Percentiles rank a stretch among this genome's conserved stretches.
These are phyloP conservation scores for Rhinophrynus dorsalis DNA, from an alignment of 2,797 vertebrate genomes.

Conservation along the genomic window DNA sequence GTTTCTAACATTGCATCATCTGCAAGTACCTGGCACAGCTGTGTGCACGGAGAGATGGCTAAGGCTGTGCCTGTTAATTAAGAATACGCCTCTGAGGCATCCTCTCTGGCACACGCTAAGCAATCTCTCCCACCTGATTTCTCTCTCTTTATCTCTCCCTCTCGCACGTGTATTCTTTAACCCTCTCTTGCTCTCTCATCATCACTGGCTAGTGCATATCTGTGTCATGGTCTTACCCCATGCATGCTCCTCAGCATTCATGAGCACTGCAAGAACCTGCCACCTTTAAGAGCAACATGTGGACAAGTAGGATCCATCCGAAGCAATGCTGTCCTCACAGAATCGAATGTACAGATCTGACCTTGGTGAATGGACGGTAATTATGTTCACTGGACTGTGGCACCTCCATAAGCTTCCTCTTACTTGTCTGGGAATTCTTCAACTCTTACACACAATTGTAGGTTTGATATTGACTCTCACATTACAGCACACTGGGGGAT, in stretches of 20 bases:
- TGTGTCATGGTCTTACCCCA: background rate
- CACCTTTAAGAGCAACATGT: background rate
- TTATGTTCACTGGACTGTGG: background rate
- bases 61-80: slow-evolving; percentile 24
- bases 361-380: slow-evolving; percentile 9
- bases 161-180: background rate
- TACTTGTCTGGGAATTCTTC: background rate
- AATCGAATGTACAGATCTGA: background rate
- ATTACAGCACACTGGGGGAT: no score
- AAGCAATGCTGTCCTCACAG: background rate
- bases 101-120: background rate
- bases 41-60: background rate
- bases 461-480: no score
- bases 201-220: background rate
- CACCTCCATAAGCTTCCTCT: slow-evolving; percentile 10
- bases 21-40: slow-evolving; percentile 28
- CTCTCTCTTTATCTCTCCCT: background rate
- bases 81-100: background rate
- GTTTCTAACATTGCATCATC: slow-evolving; percentile 38
- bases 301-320: background rate
- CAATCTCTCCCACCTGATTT: background rate
- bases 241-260: background rate
- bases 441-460: no score
- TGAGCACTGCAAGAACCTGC: background rate
- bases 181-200: background rate